Evolutionary conservation across 37 sponge, comb jelly and placozoan species (phyloP), one percentile per base, ranked within the genome.

Genomic region (Oopsacas minuta): DNA sequence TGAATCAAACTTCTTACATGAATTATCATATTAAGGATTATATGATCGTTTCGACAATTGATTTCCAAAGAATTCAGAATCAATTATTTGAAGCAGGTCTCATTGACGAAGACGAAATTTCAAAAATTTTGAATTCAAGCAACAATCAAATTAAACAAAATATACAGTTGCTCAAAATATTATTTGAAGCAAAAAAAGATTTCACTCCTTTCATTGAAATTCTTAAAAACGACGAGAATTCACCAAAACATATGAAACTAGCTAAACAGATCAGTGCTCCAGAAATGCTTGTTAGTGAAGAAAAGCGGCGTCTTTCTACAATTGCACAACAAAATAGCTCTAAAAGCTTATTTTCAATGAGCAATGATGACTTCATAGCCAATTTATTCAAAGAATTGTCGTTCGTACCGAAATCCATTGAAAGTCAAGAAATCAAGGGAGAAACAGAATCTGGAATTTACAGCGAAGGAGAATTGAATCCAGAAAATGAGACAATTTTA

Each of bases 101-200:
- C 22, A 61, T 61, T n/a, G 30, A 61, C 75, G 32, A 61, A 61
- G 75, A 61, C 22, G 75, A 61, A 10, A 61, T 61, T 32, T 10
- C 75, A 61, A 61, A 5, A 34, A 12, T 61, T 3, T n/a, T 61
- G 30, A 61, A 61, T 20, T 61, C 75, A 61, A 61, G 75, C 22
- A 61, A 61, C 7, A 5, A 20, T 3, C 22, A 61, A 61, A 61
- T 61, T 25, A 61, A 61, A 61, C 75, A 61, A 61, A 61, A 61
- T 12, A 61, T 61, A 10, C 28, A 34, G 3, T 12, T 61, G 28
- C 75, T 61, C 20, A 61, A 61, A 61, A 25, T 61, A 61, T 61
- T 61, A n/a, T 61, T 61, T 12, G 75, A 61, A 61, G 75, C 17
- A 61, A 61, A n/a, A n/a, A 61, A 12, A 61, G 75, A 61, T 61